Evolutionary conservation across 2,113 vertebrate species (phyloP).

Genomic region (Acrocephalus kingi): DNA sequence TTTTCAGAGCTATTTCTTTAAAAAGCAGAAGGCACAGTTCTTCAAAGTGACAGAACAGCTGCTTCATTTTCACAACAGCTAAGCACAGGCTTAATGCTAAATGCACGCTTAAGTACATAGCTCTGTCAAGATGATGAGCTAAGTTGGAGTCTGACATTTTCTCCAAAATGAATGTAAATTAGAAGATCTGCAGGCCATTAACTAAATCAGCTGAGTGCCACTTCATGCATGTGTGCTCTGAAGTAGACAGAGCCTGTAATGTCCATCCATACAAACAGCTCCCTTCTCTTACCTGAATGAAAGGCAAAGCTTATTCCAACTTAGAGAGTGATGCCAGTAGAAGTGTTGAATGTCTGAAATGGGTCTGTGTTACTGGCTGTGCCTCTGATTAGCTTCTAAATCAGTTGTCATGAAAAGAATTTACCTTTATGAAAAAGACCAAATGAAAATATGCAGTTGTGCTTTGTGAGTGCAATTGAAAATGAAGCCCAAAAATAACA

Average conservation of each 20-base stretch:
- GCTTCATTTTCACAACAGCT: slow-evolving; percentile 29
- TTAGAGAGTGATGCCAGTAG: slow-evolving; percentile 1
- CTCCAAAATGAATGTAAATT: neutral
- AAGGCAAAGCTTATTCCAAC: slow-evolving; percentile 33
- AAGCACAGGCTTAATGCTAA: neutral
- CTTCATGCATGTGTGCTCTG: neutral
- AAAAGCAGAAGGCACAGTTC: slow-evolving; percentile 3
- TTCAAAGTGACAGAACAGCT: slow-evolving; percentile 9
- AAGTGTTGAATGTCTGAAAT: neutral
- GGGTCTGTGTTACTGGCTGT: neutral
- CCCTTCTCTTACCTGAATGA: slow-evolving; percentile 34
- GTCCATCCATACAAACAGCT: slow-evolving; percentile 23
- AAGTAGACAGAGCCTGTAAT: neutral
- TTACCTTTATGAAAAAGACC: slow-evolving; percentile 14
- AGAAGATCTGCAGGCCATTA: neutral
- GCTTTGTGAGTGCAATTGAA: neutral
- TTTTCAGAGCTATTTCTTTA: neutral
- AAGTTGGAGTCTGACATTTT: neutral
- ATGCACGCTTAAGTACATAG: neutral
- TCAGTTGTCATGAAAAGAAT: slow-evolving; percentile 1
- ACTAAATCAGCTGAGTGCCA: neutral
- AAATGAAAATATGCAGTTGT: neutral
- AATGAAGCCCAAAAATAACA: neutral
- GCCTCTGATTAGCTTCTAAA: slow-evolving; percentile 6
- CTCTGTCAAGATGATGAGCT: slow-evolving; percentile 5